Percentiles rank a stretch among this genome's conserved stretches.
phyloP scores from a whole-genome alignment of 2,888 invertebrate species.

The Patella pellucida region DNA sequence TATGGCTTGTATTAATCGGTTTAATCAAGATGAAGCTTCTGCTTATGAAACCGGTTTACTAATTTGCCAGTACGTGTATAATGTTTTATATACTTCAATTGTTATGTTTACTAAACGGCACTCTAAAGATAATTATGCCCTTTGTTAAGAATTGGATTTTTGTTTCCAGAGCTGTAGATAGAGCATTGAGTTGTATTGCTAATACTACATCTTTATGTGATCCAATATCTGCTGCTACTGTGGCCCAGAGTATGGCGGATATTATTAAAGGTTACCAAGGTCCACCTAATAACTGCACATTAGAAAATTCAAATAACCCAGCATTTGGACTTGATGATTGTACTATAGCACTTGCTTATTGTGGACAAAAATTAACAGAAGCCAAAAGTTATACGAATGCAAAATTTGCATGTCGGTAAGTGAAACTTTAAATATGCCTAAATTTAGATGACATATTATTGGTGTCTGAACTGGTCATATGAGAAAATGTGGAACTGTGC shows the following conservation, averaged over 20 bases:
- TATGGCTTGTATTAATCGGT: neutral
- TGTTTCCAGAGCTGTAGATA: conserved; percentile 7
- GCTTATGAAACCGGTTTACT: neutral
- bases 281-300: conserved; percentile 1
- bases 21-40: neutral
- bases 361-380: neutral
- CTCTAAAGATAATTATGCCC: too few species aligned
- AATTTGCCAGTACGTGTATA: conserved; percentile 2
- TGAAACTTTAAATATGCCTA: neutral
- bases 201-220: neutral
- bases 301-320: conserved; percentile 2
- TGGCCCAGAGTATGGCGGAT: conserved; percentile 1
- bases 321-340: neutral
- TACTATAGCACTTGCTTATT: neutral
- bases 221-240: conserved; percentile 6
- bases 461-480: too few species aligned
- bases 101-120: neutral
- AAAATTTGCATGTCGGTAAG: neutral
- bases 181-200: neutral
- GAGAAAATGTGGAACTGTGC: too few species aligned
- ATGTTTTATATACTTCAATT: neutral
- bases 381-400: neutral
- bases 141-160: neutral
- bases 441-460: too few species aligned
- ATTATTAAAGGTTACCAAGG: neutral